phyloP scores from a whole-genome alignment of 37 sponge, comb jelly and placozoan species.

The Halichondria panicea region DNA sequence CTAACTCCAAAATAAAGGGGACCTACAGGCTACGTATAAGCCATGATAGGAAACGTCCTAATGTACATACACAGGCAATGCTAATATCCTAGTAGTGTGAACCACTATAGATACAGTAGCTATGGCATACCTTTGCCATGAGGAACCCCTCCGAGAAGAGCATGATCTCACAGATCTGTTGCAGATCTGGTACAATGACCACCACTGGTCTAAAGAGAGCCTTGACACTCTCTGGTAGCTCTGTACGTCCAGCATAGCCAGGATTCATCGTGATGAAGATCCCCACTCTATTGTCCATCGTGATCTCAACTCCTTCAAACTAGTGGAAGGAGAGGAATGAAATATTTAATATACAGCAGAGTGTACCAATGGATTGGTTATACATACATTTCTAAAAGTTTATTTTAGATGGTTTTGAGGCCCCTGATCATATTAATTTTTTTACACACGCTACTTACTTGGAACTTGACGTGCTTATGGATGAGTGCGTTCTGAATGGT shows the following conservation, averaged over 20 bases:
- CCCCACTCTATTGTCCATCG: slow-evolving; percentile 91
- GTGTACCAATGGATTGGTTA: background rate
- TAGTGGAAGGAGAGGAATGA: slow-evolving; percentile 20
- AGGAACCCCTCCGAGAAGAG: slow-evolving; percentile 99
- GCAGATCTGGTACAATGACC: slow-evolving; percentile 98
- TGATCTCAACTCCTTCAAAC: slow-evolving; percentile 97
- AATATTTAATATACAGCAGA: background rate
- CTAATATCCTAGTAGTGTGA: too few species aligned
- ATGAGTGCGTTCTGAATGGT: slow-evolving; percentile 97
- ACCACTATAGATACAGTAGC: background rate
- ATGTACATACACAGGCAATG: too few species aligned
- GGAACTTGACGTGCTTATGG: slow-evolving; percentile 90
- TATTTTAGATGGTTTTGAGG: too few species aligned
- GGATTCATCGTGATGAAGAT: slow-evolving; percentile 99
- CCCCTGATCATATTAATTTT: too few species aligned
- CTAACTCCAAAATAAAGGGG: too few species aligned
- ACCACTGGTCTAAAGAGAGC: slow-evolving; percentile 98
- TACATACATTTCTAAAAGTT: background rate
- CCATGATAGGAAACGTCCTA: too few species aligned
- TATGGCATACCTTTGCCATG: slow-evolving; percentile 86
- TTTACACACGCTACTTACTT: slow-evolving; percentile 38
- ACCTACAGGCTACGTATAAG: too few species aligned
- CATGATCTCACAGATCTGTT: slow-evolving; percentile 99
- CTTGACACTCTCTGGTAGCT: slow-evolving; percentile 99
- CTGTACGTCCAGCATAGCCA: slow-evolving; percentile 99